Percentiles rank a stretch among this genome's conserved stretches.
Conservation (phyloP, 2,113 vertebrate genomes). For the Oryzias curvinotus region DNA sequence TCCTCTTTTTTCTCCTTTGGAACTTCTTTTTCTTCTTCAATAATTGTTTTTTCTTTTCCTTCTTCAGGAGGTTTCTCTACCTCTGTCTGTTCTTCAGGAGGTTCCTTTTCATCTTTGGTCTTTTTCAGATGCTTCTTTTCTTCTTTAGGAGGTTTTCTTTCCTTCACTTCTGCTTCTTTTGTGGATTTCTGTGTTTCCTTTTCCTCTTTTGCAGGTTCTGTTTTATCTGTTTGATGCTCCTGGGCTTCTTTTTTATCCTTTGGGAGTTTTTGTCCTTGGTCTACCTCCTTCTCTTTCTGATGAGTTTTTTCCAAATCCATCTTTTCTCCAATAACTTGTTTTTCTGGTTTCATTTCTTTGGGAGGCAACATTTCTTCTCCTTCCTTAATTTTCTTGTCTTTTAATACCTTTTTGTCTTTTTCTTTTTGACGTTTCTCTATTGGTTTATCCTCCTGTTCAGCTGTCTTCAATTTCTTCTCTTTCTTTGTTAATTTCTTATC, state of each 20-base stretch:
- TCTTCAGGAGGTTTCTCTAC: background rate
- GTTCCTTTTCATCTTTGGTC: background rate
- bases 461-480: background rate
- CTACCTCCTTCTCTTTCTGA: too few relatives aligned
- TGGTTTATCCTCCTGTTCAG: slow-evolving; percentile 15
- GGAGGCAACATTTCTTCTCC: too few relatives aligned
- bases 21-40: background rate
- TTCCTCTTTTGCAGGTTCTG: slow-evolving; percentile 19
- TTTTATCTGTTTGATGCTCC: background rate
- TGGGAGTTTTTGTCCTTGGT: background rate
- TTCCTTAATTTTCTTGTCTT: too few relatives aligned
- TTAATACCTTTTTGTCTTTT: background rate
- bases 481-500: background rate
- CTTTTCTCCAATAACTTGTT: too few relatives aligned
- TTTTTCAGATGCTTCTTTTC: background rate
- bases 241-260: slow-evolving; percentile 5
- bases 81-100: background rate
- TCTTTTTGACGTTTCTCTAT: background rate
- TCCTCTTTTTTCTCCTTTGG: background rate
- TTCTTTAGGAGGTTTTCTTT: slow-evolving; percentile 2
- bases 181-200: background rate
- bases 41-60: background rate
- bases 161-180: background rate
- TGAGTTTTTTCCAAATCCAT: too few relatives aligned
- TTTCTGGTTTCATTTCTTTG: too few relatives aligned